phyloP scores from a whole-genome alignment of 2,888 invertebrate genomes.

The Villa cingulata region DNA sequence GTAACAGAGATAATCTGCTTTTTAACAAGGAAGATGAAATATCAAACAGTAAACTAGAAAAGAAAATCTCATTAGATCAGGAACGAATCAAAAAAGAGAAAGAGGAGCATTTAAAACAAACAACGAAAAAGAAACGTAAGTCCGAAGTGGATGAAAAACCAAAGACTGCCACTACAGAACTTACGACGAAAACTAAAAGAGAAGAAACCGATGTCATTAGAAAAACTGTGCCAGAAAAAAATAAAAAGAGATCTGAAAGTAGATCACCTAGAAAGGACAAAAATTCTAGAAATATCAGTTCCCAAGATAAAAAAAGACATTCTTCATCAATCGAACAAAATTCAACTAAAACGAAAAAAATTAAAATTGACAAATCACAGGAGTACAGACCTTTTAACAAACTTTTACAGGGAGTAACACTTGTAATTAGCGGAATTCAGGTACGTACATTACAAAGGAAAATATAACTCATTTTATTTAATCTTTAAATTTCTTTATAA shows the following conservation, averaged over 20 bases:
- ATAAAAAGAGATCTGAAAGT: background rate
- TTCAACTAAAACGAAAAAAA: slow-evolving; percentile 21
- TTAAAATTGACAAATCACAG: slow-evolving; percentile 17
- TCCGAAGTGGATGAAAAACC: too few species aligned
- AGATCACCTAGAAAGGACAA: background rate
- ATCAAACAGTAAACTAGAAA: slow-evolving; percentile 37
- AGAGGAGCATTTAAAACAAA: slow-evolving; percentile 13
- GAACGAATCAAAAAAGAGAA: slow-evolving; percentile 19
- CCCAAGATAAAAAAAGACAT: slow-evolving; percentile 8
- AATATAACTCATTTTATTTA: background rate
- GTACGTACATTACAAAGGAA: slow-evolving; percentile 12
- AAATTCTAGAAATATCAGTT: slow-evolving; percentile 14
- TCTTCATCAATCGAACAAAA: background rate
- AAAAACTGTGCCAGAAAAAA: background rate
- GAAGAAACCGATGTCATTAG: background rate
- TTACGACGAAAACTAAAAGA: slow-evolving; percentile 1
- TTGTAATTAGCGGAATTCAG: slow-evolving; percentile 73
- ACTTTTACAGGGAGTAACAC: slow-evolving; percentile 50
- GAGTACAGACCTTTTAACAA: slow-evolving; percentile 41
- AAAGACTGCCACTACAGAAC: too few species aligned
- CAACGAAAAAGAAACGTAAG: slow-evolving; percentile 6
- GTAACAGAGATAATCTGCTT: slow-evolving; percentile 36
- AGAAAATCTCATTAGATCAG: slow-evolving; percentile 23
- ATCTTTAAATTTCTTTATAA: background rate
- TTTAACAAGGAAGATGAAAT: slow-evolving; percentile 39